Evolutionary conservation across 92 coral and sea anemone species (phyloP), one percentile per base, ranked within the genome.

Genomic region (Porites evermanni): DNA sequence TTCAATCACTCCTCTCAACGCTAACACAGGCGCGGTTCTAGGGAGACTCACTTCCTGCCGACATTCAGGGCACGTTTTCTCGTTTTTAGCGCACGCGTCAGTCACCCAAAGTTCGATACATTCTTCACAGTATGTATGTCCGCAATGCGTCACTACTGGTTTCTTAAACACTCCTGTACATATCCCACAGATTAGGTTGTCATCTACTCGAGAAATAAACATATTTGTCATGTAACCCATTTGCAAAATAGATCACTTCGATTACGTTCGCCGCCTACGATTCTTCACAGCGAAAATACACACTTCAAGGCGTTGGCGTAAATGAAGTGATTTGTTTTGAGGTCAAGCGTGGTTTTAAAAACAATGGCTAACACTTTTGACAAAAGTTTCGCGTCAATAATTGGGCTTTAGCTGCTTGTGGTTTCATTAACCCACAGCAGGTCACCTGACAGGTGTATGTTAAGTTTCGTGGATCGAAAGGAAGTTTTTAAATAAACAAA

Each of bases 121-220:
- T 23, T 83, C 86, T 79, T 91, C 89, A 72, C 99, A 97, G 78
- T 91, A 97, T 59, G 98, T 89, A 86, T 97, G 99, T 26, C 99
- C 98, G 72, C 99, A 97, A 70, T 95, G 91, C 67, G 98, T 93
- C 67, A 87, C 82, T 14, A 95, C 93, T 8, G 99, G 96, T 13
- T 86, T 91, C 84, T 93, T 91, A 32, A 95, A 84, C 29, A 97
- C 99, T 51, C 92, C 98, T 59, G 97, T 96, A 78, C 99, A 97
- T 56, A 97, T 93, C 26, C 98, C 99, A 77, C 99, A 97, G 64
- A 97, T 72, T 4, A 97, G 92, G 78, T 95, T 97, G 59, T 83
- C 96, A 70, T 95, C 98, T 16, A 97, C 87, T 53, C 89, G 89
- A 52, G 89, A 73, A 77, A 97, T 79, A 76, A 97, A 97, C 21